These are phyloP conservation scores for Ictidomys tridecemlineatus DNA, from an alignment of 2,113 vertebrate genomes.

Conservation along the genomic window DNA sequence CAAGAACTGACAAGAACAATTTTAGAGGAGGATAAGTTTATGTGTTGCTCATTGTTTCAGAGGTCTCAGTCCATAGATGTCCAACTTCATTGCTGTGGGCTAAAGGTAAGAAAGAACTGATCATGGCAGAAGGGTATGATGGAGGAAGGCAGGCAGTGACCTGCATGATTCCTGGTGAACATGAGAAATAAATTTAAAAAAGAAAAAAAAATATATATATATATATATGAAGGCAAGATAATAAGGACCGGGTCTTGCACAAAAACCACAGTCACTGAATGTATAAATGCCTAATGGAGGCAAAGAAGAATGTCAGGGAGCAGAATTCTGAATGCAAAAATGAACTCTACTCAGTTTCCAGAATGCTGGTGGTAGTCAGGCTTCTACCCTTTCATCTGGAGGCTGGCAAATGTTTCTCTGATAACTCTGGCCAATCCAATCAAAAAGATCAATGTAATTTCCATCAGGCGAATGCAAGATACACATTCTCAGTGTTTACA, in stretches of 20 bases:
- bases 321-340: not conserved
- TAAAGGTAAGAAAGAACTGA: too few relatives aligned
- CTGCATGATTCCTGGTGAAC: not conserved
- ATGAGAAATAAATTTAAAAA: too few relatives aligned
- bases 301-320: not conserved
- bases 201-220: too few relatives aligned
- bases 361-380: not conserved
- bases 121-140: too few relatives aligned
- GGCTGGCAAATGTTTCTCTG: not conserved
- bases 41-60: too few relatives aligned
- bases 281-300: accelerated
- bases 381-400: accelerated
- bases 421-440: not conserved
- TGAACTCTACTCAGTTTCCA: not conserved
- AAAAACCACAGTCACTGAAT: not conserved
- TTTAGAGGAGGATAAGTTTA: too few relatives aligned
- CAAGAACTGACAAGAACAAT: too few relatives aligned
- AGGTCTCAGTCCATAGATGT: too few relatives aligned
- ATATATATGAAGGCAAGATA: too few relatives aligned
- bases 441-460: not conserved
- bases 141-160: too few relatives aligned
- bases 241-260: accelerated
- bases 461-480: not conserved
- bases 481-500: not conserved
- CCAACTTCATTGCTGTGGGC: too few relatives aligned